Conservation (phyloP, 2,888 invertebrate species). For the Apamea monoglypha region DNA sequence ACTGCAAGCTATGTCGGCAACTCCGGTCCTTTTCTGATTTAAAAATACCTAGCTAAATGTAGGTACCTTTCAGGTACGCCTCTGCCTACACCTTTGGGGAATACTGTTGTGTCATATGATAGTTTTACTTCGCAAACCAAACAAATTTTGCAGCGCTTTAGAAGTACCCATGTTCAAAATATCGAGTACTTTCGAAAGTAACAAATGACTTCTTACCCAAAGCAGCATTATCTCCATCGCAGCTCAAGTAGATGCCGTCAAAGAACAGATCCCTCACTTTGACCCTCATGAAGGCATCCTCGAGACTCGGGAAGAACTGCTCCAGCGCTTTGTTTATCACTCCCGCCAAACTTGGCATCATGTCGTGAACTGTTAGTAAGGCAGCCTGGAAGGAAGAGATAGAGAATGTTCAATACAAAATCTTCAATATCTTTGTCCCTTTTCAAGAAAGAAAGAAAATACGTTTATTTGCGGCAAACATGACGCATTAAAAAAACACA, state of each 20-base stretch:
- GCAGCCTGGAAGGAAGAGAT: conserved; percentile 79
- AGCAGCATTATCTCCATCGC: conserved; percentile 83
- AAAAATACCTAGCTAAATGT: too few species aligned
- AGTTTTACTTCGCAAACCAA: background rate
- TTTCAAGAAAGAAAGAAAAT: too few species aligned
- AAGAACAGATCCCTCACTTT: conserved; percentile 90
- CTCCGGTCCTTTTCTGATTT: too few species aligned
- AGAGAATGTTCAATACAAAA: background rate
- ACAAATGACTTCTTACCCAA: conserved; percentile 77
- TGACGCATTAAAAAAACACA: too few species aligned
- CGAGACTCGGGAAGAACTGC: conserved; percentile 87
- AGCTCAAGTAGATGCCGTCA: conserved; percentile 89
- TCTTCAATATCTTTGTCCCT: too few species aligned
- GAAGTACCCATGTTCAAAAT: background rate
- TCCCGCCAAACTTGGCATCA: conserved; percentile 84
- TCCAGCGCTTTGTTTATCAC: conserved; percentile 88
- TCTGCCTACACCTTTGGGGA: too few species aligned
- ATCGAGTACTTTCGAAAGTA: background rate
- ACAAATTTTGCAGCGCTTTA: background rate
- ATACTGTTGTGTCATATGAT: too few species aligned
- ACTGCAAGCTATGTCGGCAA: too few species aligned
- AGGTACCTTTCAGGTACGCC: too few species aligned
- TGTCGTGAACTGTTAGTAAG: conserved; percentile 80
- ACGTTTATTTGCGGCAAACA: too few species aligned
- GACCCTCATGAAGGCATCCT: conserved; percentile 87